These are phyloP conservation scores for Sterna hirundo DNA, from an alignment of 2,113 vertebrate species.

Conservation along the genomic window DNA sequence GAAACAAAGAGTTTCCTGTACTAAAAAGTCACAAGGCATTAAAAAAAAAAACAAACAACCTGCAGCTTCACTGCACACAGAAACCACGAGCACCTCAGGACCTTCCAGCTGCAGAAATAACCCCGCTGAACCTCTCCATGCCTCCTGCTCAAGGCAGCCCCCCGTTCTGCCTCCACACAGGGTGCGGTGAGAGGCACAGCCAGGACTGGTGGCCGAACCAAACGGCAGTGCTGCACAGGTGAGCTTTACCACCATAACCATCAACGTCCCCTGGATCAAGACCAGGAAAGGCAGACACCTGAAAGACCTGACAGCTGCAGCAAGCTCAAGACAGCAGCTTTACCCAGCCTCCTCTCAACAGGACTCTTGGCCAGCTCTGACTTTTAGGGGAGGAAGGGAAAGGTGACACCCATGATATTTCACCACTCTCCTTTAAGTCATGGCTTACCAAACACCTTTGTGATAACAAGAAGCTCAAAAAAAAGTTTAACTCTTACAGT, in stretches of 20 bases:
- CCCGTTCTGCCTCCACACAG: neutral
- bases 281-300: neutral
- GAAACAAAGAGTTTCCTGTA: neutral
- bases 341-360: neutral
- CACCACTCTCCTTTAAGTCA: neutral
- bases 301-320: neutral
- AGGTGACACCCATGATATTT: neutral
- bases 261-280: neutral
- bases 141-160: neutral
- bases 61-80: neutral
- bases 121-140: rapidly evolving
- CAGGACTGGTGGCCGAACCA: neutral
- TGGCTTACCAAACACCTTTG: neutral
- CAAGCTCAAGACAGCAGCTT: neutral
- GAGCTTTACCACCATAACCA: neutral
- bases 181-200: neutral
- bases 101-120: neutral
- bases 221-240: rapidly evolving
- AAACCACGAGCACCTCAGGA: rapidly evolving
- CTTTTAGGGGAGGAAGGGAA: neutral
- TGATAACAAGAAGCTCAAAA: neutral
- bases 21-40: neutral
- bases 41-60: neutral
- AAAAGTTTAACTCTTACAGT: neutral
- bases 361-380: neutral